phyloP scores from a whole-genome alignment of 2,888 invertebrate genomes.

The Tenthredo livida region DNA sequence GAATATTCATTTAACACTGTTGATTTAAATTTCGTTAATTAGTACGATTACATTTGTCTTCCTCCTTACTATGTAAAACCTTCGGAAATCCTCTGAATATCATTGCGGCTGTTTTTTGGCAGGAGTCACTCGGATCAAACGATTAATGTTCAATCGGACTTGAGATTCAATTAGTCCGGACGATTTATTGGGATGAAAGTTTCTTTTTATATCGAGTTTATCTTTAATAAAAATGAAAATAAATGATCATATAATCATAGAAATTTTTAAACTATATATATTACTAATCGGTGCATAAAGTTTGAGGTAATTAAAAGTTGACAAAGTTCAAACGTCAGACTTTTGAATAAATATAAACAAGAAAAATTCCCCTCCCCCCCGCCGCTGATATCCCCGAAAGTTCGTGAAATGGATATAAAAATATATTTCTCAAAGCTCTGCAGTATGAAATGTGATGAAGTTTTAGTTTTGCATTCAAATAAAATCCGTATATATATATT shows the following conservation, averaged over 20 bases:
- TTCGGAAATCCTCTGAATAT: background rate
- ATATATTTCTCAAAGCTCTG: background rate
- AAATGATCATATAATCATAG: background rate
- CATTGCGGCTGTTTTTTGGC: background rate
- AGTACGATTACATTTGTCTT: background rate
- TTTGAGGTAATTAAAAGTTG: background rate
- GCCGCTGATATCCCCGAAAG: background rate
- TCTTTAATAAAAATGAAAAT: background rate
- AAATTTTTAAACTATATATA: background rate
- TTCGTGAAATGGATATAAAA: background rate
- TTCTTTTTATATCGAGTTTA: background rate
- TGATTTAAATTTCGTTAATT: no score
- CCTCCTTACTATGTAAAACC: background rate
- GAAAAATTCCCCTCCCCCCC: background rate
- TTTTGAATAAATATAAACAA: background rate
- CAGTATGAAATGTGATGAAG: background rate
- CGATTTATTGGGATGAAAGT: background rate
- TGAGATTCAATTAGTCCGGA: slow-evolving; percentile 16
- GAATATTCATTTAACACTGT: no score
- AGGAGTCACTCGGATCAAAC: slow-evolving; percentile 6
- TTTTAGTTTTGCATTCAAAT: background rate
- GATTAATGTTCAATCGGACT: background rate
- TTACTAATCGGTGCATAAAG: no score
- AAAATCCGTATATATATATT: background rate
- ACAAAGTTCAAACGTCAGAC: background rate